Evolutionary conservation across 2,113 vertebrate genomes (phyloP).

Genomic region (Petaurus breviceps): DNA sequence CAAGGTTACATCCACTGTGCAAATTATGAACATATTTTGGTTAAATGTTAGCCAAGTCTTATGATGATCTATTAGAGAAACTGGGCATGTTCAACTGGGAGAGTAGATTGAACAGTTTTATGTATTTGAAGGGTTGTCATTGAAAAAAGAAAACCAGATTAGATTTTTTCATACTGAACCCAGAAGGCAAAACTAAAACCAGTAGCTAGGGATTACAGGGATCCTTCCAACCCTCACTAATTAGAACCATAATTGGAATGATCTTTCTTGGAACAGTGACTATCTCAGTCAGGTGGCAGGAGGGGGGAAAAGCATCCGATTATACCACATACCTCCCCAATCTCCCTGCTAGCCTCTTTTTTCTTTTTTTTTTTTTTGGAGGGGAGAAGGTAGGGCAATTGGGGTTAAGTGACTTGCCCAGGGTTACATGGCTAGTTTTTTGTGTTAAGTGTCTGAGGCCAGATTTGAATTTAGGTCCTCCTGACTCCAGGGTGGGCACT

Average conservation of each 20-base stretch:
- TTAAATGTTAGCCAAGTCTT: neutral
- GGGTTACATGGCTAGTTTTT: no score
- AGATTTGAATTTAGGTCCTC: no score
- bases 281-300: neutral
- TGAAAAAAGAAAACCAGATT: no score
- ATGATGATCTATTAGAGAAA: neutral
- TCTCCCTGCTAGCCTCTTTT: neutral
- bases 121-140: neutral
- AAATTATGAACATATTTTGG: neutral
- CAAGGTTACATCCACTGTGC: neutral
- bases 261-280: neutral
- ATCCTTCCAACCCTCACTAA: neutral
- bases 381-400: no score
- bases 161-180: neutral
- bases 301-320: no score
- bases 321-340: neutral
- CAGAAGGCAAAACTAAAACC: constrained; percentile 18
- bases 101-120: neutral
- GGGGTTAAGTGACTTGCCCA: no score
- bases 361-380: neutral
- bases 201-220: constrained; percentile 43
- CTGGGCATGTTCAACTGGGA: neutral
- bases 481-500: no score
- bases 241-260: constrained; percentile 13
- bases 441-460: no score